phyloP scores from a whole-genome alignment of 2,888 invertebrate species.

The Dicycla oo region DNA sequence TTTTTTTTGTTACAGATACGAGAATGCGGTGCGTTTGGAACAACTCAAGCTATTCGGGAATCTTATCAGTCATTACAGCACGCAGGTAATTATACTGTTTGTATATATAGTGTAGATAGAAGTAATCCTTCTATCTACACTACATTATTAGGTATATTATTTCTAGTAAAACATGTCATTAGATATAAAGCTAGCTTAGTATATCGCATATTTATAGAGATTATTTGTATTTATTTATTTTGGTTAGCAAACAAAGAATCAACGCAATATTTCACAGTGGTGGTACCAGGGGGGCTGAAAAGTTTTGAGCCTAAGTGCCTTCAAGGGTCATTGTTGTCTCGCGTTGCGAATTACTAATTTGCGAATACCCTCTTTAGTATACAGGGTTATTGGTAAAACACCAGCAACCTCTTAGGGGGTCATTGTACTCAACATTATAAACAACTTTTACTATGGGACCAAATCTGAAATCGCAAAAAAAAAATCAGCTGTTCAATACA shows the following conservation, averaged over 20 bases:
- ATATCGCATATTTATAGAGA: conserved; percentile 9
- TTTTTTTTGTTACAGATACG: conserved; percentile 90
- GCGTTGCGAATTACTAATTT: too few relatives aligned
- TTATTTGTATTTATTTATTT: conserved; percentile 16
- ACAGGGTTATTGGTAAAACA: too few relatives aligned
- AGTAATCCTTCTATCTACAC: conserved; percentile 1
- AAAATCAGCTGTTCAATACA: too few relatives aligned
- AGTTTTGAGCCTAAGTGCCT: too few relatives aligned
- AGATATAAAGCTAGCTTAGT: conserved; percentile 10
- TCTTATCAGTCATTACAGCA: conserved; percentile 94
- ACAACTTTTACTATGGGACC: too few relatives aligned
- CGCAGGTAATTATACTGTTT: conserved; percentile 76
- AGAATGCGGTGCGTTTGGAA: conserved; percentile 95
- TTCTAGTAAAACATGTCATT: conserved; percentile 4
- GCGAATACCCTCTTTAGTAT: too few relatives aligned
- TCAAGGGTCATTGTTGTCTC: too few relatives aligned
- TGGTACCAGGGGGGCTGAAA: too few relatives aligned
- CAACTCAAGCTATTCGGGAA: conserved; percentile 97
- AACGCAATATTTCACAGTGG: conserved; percentile 1
- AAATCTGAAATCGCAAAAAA: too few relatives aligned
- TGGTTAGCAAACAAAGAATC: conserved; percentile 8
- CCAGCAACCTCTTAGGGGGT: too few relatives aligned
- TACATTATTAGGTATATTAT: conserved; percentile 13
- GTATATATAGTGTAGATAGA: neutral
- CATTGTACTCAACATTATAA: too few relatives aligned